Percentiles rank a stretch among this genome's conserved stretches.
These are phyloP conservation scores for Ceyx erithaca DNA, from an alignment of 2,797 vertebrate genomes.

Conservation along the genomic window DNA sequence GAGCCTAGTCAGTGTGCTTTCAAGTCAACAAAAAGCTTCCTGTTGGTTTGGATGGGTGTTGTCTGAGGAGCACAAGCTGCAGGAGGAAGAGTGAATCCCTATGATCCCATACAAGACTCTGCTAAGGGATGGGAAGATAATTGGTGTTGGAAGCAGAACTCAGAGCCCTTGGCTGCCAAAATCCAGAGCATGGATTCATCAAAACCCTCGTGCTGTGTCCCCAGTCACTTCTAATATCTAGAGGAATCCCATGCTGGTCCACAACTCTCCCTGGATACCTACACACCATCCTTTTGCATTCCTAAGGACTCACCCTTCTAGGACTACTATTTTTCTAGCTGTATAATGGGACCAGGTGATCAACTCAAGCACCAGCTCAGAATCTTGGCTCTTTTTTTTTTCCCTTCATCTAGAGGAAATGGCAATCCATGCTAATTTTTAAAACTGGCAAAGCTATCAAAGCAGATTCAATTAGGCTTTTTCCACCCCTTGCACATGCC, in stretches of 20 bases:
- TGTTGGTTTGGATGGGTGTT: background rate
- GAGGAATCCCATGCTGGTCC: background rate
- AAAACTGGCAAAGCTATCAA: constrained; percentile 7
- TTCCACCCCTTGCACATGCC: constrained; percentile 8
- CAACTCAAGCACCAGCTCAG: background rate
- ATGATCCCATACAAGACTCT: background rate
- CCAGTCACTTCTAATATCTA: background rate
- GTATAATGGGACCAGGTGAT: background rate
- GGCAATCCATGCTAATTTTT: constrained; percentile 4
- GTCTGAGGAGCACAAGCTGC: background rate
- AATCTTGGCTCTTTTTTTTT: background rate
- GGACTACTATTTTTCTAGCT: background rate
- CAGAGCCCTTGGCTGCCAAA: background rate
- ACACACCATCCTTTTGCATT: background rate
- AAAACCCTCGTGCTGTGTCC: background rate
- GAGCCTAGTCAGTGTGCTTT: background rate
- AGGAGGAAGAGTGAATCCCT: background rate
- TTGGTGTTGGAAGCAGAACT: background rate
- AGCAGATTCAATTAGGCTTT: constrained; percentile 33
- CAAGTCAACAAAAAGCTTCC: background rate
- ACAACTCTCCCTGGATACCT: background rate
- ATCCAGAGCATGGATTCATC: background rate
- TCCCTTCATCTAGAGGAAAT: background rate
- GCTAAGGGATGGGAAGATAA: background rate
- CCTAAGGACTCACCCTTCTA: background rate